Percentiles rank a stretch among this genome's conserved stretches.
Conservation (phyloP, 1,140 invertebrate species). For the Drosophila guanche region DNA sequence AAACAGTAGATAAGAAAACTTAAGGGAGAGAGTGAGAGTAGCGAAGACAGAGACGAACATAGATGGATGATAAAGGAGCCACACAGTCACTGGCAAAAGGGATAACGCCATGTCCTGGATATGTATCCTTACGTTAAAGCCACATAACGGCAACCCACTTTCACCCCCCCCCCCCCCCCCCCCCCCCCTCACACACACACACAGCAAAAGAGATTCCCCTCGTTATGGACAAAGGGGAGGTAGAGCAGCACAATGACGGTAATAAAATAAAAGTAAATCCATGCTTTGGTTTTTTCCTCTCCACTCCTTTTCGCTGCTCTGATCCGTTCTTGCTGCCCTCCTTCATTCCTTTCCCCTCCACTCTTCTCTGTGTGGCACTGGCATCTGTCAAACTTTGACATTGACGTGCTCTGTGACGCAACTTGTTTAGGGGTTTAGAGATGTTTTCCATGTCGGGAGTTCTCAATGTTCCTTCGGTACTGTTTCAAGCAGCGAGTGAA, state of each 20-base stretch:
- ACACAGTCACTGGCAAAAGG: conserved; percentile 56
- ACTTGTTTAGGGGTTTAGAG: conserved; percentile 62
- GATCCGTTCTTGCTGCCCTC: too few species aligned
- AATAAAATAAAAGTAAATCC: conserved; percentile 82
- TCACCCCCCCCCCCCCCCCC: conserved; percentile 3
- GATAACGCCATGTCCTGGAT: conserved; percentile 57
- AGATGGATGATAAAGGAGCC: conserved; percentile 71
- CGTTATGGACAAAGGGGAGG: conserved; percentile 17
- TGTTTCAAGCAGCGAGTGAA: neutral
- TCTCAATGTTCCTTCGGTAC: neutral
- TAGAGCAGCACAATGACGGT: conserved; percentile 69
- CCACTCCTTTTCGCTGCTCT: neutral
- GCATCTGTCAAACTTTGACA: conserved; percentile 76
- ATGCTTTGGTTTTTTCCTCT: conserved; percentile 51
- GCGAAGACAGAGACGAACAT: conserved; percentile 20
- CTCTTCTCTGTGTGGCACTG: conserved; percentile 18
- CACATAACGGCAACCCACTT: conserved; percentile 42
- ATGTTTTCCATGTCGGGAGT: conserved; percentile 62
- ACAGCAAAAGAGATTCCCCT: conserved; percentile 34
- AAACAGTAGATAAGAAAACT: conserved; percentile 73
- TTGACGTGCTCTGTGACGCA: conserved; percentile 68
- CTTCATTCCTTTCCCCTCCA: conserved; percentile 1
- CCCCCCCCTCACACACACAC: neutral
- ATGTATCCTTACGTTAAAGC: conserved; percentile 56
- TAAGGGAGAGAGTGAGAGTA: neutral